A percentile compares a stretch with the other conserved stretches of the same genome.
These are phyloP conservation scores for Cryptocephalus primarius DNA, from an alignment of 2,888 invertebrate genomes.

Conservation along the genomic window DNA sequence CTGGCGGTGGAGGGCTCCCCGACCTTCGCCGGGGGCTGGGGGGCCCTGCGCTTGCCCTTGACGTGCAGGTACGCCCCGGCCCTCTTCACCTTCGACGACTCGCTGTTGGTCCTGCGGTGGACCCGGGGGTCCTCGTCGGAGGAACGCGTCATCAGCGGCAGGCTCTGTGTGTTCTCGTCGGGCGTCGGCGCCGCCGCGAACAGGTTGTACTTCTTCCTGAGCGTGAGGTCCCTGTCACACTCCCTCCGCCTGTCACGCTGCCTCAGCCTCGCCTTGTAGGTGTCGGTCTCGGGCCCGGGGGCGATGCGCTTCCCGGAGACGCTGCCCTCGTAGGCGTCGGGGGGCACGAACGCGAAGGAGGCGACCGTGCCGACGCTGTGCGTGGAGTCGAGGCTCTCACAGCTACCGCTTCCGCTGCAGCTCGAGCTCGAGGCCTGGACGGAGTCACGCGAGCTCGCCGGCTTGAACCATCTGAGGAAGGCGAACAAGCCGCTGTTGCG, in stretches of 20 bases:
- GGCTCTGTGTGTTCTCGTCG: conserved; percentile 31
- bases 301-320: conserved; percentile 29
- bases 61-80: conserved; percentile 52
- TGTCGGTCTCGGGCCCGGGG: conserved; percentile 50
- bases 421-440: conserved; percentile 28
- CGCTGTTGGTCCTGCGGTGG: conserved; percentile 50
- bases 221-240: conserved; percentile 48
- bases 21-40: conserved; percentile 48
- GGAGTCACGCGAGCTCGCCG: conserved; percentile 35
- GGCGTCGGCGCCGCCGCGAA: conserved; percentile 26
- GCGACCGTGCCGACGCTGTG: conserved; percentile 62
- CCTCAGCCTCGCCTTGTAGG: conserved; percentile 49
- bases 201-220: conserved; percentile 55
- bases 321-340: conserved; percentile 38
- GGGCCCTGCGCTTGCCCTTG: conserved; percentile 65
- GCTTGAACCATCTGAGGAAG: conserved; percentile 64
- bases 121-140: conserved; percentile 25
- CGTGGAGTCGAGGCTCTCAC: conserved; percentile 53
- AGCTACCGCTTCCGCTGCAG: conserved; percentile 34
- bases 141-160: conserved; percentile 35
- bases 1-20: conserved; percentile 24
- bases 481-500: conserved; percentile 46
- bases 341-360: conserved; percentile 58
- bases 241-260: conserved; percentile 48
- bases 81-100: conserved; percentile 47